Conservation (phyloP, 1,140 invertebrate genomes). For the Drosophila sproati region DNA sequence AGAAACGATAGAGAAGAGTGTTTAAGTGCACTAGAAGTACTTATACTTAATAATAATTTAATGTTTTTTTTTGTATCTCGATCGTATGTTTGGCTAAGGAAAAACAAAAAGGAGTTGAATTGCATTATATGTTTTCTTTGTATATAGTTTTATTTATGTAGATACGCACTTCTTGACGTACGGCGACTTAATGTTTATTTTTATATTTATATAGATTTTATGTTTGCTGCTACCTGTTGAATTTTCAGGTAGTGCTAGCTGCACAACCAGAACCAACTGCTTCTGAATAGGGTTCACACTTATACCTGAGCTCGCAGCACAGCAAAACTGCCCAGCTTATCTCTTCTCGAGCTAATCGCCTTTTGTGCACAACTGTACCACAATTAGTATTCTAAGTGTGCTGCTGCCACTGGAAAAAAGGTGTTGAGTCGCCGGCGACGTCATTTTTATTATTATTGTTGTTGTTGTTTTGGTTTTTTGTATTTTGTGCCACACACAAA, state of each 20-base stretch:
- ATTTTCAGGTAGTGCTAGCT: background rate
- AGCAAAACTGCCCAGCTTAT: background rate
- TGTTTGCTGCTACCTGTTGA: too few relatives aligned
- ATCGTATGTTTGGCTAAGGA: too few relatives aligned
- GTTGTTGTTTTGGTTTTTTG: too few relatives aligned
- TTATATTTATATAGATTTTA: too few relatives aligned
- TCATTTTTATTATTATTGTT: background rate
- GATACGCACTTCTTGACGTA: too few relatives aligned
- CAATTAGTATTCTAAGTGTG: conserved; percentile 72
- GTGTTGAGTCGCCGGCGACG: conserved; percentile 7
- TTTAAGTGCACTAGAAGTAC: too few relatives aligned
- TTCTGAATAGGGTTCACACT: background rate
- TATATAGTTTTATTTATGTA: background rate
- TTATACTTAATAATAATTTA: too few relatives aligned
- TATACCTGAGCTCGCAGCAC: background rate
- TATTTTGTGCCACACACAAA: conserved; percentile 49
- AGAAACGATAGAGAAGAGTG: too few relatives aligned
- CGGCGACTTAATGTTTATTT: too few relatives aligned
- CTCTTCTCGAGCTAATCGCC: background rate
- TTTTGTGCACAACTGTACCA: conserved; percentile 70
- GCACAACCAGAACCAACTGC: background rate
- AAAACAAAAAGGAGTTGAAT: too few relatives aligned
- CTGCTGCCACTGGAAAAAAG: conserved; percentile 57
- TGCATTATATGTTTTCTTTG: too few relatives aligned
- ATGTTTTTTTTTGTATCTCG: too few relatives aligned